A percentile compares a stretch with the other conserved stretches of the same genome.
phyloP scores from a whole-genome alignment of 2,797 vertebrate species.

The Syndactyla subalaris region DNA sequence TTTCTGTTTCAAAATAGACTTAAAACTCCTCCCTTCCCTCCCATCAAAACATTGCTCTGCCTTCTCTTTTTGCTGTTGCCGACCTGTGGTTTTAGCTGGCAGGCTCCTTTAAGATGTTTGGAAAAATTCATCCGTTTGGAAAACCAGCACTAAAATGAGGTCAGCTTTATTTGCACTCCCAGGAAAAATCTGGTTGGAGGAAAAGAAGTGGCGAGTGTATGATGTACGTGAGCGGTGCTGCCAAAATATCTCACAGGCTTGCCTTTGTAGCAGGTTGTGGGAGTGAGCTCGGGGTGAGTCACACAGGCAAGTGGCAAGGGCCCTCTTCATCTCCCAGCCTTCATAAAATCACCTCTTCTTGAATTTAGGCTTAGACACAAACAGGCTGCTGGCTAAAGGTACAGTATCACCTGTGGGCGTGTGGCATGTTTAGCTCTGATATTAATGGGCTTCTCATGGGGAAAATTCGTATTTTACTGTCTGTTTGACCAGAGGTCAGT shows the following conservation, averaged over 20 bases:
- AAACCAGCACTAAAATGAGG: background rate
- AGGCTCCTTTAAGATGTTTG: background rate
- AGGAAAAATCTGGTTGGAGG: conserved; percentile 26
- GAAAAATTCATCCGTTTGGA: background rate
- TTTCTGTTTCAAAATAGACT: background rate
- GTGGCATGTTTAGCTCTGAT: background rate
- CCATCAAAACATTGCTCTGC: background rate
- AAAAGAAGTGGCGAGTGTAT: background rate
- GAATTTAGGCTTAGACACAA: background rate
- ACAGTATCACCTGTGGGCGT: background rate
- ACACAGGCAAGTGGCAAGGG: background rate
- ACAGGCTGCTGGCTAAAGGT: background rate
- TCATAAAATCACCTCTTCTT: background rate
- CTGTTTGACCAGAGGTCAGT: too few relatives aligned
- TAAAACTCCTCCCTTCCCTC: background rate
- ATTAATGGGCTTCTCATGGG: rapidly evolving
- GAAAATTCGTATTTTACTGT: background rate
- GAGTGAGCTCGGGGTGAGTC: conserved; percentile 28
- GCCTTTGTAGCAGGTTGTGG: conserved; percentile 34
- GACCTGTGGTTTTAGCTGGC: background rate
- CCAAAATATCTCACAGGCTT: background rate
- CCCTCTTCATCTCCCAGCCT: background rate
- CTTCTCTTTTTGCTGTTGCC: background rate
- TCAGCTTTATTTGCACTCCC: background rate
- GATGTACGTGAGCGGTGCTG: background rate